Evolutionary conservation across 1,140 invertebrate species (phyloP).

Genomic region (Drosophila albomicans): DNA sequence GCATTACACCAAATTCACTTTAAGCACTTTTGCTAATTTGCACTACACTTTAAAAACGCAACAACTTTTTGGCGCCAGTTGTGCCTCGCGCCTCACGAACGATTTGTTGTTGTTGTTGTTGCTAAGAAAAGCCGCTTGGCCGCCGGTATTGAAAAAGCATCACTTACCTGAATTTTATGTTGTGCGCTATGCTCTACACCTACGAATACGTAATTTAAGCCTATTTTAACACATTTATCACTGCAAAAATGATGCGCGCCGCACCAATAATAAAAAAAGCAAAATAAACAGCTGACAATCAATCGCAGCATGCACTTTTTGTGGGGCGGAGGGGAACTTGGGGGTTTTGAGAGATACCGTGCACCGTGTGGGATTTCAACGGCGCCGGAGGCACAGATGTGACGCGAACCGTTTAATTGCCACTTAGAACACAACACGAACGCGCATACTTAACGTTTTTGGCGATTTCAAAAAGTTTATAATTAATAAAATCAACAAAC

Average conservation of each 20-base stretch:
- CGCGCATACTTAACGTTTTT: background rate
- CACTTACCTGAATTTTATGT: slow-evolving; percentile 44
- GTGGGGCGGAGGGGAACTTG: background rate
- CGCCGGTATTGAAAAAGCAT: background rate
- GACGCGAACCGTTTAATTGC: background rate
- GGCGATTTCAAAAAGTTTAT: slow-evolving; percentile 13
- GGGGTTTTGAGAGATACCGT: slow-evolving; percentile 22
- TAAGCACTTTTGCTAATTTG: slow-evolving; percentile 8
- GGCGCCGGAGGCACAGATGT: slow-evolving; percentile 42
- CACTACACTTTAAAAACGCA: slow-evolving; percentile 24
- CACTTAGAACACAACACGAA: background rate
- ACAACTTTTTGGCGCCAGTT: slow-evolving; percentile 46
- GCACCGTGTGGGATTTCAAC: slow-evolving; percentile 50
- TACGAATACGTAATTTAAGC: slow-evolving; percentile 5
- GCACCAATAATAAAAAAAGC: slow-evolving; percentile 10
- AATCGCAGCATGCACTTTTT: slow-evolving; percentile 8
- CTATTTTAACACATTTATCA: slow-evolving; percentile 29
- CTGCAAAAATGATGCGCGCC: slow-evolving; percentile 27
- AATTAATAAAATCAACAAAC: slow-evolving; percentile 29
- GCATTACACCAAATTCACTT: slow-evolving; percentile 10
- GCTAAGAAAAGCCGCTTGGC: slow-evolving; percentile 28
- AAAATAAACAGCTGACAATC: slow-evolving; percentile 40
- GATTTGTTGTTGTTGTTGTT: slow-evolving; percentile 14
- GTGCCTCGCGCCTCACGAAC: slow-evolving; percentile 1
- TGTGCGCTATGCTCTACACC: slow-evolving; percentile 1